These are phyloP conservation scores for Yoshiicerus persimilis DNA, from an alignment of 1,140 invertebrate species.

Conservation along the genomic window DNA sequence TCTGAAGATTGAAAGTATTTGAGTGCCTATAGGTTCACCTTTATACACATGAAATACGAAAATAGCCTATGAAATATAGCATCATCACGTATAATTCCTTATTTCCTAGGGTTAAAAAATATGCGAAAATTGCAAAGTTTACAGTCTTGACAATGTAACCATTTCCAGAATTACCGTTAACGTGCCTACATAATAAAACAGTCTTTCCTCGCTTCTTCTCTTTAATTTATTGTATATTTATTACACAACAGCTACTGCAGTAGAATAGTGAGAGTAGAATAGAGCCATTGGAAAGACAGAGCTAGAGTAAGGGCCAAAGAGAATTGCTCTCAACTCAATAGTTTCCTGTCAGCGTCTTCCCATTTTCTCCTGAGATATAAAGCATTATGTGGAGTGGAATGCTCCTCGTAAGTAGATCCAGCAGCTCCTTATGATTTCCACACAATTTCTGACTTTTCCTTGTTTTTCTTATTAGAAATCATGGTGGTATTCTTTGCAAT, in stretches of 20 bases:
- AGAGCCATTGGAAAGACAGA: not conserved
- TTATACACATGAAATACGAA: no score
- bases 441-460: not conserved
- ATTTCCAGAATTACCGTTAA: not conserved
- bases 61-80: no score
- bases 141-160: no score
- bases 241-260: not conserved
- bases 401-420: not conserved
- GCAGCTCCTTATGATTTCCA: not conserved
- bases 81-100: no score
- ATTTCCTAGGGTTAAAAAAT: no score
- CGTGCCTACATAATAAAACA: not conserved
- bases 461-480: not conserved
- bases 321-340: not conserved
- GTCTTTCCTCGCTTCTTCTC: not conserved
- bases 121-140: no score
- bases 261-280: not conserved
- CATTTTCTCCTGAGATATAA: not conserved
- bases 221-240: not conserved
- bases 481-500: not conserved
- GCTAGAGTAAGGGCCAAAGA: not conserved
- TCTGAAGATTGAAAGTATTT: no score
- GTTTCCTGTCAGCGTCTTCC: not conserved
- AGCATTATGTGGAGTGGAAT: not conserved
- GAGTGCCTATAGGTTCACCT: no score